Base-by-base conservation (phyloP, 2,888 invertebrate genomes). In the Caenorhabditis sp. region DNA sequence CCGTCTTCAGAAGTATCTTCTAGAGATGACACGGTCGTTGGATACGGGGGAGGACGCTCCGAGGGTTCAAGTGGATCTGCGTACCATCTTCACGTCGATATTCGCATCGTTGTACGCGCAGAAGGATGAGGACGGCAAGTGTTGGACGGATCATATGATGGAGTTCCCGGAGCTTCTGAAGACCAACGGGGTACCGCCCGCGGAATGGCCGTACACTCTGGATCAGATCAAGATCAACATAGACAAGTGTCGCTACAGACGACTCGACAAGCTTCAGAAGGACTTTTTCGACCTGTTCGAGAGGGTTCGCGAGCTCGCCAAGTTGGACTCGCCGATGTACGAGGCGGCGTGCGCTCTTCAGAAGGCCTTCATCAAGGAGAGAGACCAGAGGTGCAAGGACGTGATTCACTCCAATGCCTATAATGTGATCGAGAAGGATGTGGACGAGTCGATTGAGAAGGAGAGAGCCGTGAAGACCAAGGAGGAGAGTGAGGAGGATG, bases 271-370 rank as follows among this genome's bases (percentile, higher is more conserved):
- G 75, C 98, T 98, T 93, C 87, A 89, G 64, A 80, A 97, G 90
- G 98, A 99, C 92, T 95, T 98, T 92, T 98, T 99, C 92, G 95
- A 95, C 44, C 96, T 98, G 85, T 95, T 98, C 92, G 97, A 97
- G 90, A 93, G 94, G 82, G 97, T 97, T 0, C 95, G 98, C 2
- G 95, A 95, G 81, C 94, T 97, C 0, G 96, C 97, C 0, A 95
- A 97, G 16, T 95, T 96, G 0, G 97, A 98, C 93, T 97, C 98
- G 3, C 92, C 93, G 92, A 95, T 96, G 59, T 98, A 97, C 93
- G 97, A 98, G 92, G 98, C 99, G 93, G 95, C 97, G 0, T 95
- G 97, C 38, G 97, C 97, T 90, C 94, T 99, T 68, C 98, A 98
- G 93, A 94, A 95, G 14, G 96, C 95, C 93, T 98, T 96, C 93